Percentiles rank a stretch among this genome's conserved stretches.
Conservation (phyloP, 2,113 vertebrate genomes). For the Triplophysa dalaica region DNA sequence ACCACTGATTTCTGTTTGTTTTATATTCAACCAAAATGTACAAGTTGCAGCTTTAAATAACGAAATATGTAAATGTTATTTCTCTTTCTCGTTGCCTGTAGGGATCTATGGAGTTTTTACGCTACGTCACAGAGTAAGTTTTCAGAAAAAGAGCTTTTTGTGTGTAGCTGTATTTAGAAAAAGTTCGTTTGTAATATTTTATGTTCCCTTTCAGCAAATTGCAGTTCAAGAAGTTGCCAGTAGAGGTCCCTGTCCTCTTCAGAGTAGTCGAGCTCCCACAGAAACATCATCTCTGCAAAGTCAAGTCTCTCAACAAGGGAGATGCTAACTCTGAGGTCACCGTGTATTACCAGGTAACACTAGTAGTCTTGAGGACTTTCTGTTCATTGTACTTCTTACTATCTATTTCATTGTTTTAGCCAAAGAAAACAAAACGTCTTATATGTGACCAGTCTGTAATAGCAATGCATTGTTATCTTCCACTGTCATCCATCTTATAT, state of each 20-base stretch:
- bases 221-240: conserved; percentile 77
- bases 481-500: neutral
- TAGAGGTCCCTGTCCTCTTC: conserved; percentile 88
- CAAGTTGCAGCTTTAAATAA: no score
- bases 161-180: no score
- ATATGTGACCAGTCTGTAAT: neutral
- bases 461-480: conserved; percentile 1
- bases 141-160: no score
- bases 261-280: conserved; percentile 87
- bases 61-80: neutral
- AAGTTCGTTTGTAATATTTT: no score
- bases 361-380: no score
- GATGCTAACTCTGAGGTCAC: conserved; percentile 96
- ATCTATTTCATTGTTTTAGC: neutral
- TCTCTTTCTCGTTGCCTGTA: conserved; percentile 46
- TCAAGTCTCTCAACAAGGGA: conserved; percentile 90
- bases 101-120: conserved; percentile 74
- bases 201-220: conserved; percentile 78
- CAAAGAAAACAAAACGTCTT: neutral
- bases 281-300: conserved; percentile 85
- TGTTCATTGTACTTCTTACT: neutral
- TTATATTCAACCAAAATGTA: no score
- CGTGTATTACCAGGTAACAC: conserved; percentile 89
- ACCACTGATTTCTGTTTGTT: no score
- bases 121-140: conserved; percentile 73